Percentiles rank a stretch among this genome's conserved stretches.
Evolutionary conservation across 2,113 vertebrate genomes (phyloP).

Genomic region (Semnornis frantzii): DNA sequence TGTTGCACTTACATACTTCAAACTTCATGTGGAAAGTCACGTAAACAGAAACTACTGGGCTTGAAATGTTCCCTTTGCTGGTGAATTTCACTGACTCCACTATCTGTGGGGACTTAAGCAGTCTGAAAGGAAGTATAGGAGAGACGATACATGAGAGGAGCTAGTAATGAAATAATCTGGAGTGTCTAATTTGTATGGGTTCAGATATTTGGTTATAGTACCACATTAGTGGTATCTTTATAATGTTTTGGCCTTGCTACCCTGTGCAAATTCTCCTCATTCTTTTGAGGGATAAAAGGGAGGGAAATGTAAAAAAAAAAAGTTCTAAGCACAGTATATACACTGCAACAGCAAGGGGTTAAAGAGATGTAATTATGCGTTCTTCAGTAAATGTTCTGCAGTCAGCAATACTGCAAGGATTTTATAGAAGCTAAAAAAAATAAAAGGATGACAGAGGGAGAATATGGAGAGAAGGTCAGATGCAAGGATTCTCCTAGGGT

Average conservation of each 20-base stretch:
- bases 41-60: background rate
- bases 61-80: background rate
- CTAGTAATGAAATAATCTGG: background rate
- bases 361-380: slow-evolving; percentile 37
- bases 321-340: background rate
- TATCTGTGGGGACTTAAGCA: background rate
- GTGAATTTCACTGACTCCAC: background rate
- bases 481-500: slow-evolving; percentile 45
- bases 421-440: background rate
- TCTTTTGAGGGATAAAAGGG: background rate
- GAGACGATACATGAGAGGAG: background rate
- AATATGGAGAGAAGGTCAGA: slow-evolving; percentile 41
- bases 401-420: slow-evolving; percentile 28
- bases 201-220: background rate
- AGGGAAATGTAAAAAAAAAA: background rate
- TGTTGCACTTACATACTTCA: background rate
- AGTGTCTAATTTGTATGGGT: background rate
- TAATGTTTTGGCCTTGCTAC: background rate
- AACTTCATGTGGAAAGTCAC: background rate
- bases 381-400: slow-evolving; percentile 37
- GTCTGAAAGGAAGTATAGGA: background rate
- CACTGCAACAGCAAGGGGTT: slow-evolving; percentile 19
- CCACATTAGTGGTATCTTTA: background rate
- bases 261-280: background rate
- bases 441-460: background rate